A percentile compares a stretch with the other conserved stretches of the same genome.
Evolutionary conservation across 2,113 vertebrate genomes (phyloP).

Genomic region (Rhombomys opimus): DNA sequence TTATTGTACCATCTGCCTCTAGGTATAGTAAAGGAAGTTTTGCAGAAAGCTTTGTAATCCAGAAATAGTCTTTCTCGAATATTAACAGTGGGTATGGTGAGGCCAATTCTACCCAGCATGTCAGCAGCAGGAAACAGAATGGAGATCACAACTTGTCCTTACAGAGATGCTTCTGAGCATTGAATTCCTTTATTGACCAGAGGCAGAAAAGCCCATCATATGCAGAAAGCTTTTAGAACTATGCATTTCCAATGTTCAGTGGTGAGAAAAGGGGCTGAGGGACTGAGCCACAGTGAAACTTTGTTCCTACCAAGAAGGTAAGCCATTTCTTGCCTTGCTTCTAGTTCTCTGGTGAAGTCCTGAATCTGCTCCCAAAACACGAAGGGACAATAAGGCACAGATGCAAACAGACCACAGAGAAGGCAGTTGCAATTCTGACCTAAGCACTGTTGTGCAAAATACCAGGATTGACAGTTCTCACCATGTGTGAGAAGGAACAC

Average conservation of each 20-base stretch:
- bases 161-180: background rate
- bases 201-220: background rate
- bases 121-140: background rate
- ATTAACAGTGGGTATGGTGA: background rate
- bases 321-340: background rate
- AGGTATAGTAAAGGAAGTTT: background rate
- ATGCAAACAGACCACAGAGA: background rate
- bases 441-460: constrained; percentile 35
- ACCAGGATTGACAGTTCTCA: background rate
- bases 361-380: background rate
- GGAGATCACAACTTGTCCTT: background rate
- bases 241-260: background rate
- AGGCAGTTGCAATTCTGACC: background rate
- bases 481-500: constrained; percentile 18
- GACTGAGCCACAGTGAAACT: constrained; percentile 36
- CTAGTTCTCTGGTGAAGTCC: constrained; percentile 2
- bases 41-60: background rate
- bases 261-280: background rate
- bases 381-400: background rate
- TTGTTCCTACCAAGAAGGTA: constrained; percentile 57
- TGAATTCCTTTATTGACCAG: background rate
- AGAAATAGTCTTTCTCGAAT: background rate
- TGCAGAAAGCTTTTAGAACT: background rate
- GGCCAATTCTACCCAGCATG: background rate
- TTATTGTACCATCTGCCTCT: background rate